phyloP scores from a whole-genome alignment of 30 jellyfish, hydroid and myxozoan genomes.

The Aurelia aurita region DNA sequence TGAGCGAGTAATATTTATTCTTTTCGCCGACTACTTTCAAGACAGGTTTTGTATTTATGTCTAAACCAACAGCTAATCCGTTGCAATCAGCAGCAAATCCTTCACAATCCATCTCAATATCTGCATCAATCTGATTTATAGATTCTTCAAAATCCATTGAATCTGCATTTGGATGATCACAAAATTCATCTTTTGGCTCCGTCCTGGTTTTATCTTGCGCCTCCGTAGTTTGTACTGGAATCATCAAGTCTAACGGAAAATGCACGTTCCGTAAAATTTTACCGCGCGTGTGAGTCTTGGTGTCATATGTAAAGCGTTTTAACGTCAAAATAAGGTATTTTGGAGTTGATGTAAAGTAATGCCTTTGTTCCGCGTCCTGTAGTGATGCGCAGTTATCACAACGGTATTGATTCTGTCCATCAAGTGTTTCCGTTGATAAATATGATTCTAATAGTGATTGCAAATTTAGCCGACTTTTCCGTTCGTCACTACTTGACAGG shows the following conservation, averaged over 20 bases:
- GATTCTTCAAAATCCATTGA: not conserved
- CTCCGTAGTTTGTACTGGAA: slow-evolving; percentile 1
- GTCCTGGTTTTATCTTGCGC: not conserved
- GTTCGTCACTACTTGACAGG: not conserved
- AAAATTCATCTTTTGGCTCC: not conserved
- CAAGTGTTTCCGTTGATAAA: slow-evolving; percentile 64
- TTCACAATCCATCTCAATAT: not conserved
- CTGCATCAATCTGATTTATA: not conserved
- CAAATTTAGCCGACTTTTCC: slow-evolving; percentile 9
- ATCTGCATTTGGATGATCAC: not conserved
- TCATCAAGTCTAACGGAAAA: slow-evolving; percentile 46
- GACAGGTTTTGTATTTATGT: slow-evolving; percentile 17
- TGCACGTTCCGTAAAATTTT: slow-evolving; percentile 65
- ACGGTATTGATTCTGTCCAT: slow-evolving; percentile 70
- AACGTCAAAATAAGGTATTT: slow-evolving; percentile 75
- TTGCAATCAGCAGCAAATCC: not conserved
- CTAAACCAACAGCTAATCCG: not conserved
- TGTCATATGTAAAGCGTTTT: slow-evolving; percentile 83
- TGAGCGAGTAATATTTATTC: slow-evolving; percentile 35
- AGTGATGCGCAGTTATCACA: slow-evolving; percentile 89
- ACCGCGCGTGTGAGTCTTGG: slow-evolving; percentile 67
- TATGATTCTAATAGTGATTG: slow-evolving; percentile 54
- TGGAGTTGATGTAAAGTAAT: slow-evolving; percentile 65
- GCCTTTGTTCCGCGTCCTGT: slow-evolving; percentile 81
- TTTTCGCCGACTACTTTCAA: slow-evolving; percentile 17